Base-by-base conservation (phyloP, 2,113 vertebrate species). In the Syrrhaptes paradoxus region DNA sequence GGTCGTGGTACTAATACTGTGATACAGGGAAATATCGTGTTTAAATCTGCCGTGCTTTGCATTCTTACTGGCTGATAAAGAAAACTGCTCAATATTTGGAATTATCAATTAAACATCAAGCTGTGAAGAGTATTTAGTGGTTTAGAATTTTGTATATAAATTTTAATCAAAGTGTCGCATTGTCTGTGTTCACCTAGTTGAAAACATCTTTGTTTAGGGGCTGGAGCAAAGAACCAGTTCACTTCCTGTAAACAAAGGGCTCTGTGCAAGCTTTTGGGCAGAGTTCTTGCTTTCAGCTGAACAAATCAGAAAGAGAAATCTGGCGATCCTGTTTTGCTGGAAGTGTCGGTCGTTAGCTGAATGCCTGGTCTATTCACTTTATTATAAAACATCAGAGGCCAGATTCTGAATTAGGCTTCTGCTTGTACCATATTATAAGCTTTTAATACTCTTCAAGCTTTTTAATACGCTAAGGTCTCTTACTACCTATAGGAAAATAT, bases 191-290 rank as follows among this genome's bases (percentile, higher is more conserved):
- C 70, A 87, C 32, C 36, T 89, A 65, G 36, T 49, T 85, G 74
- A 61, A 96, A 95, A 81, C 49, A 89, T 77, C 41, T 86, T 90
- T 79, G 49, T 87, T 89, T 22, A 16, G 25, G 46, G 67, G 41
- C 57, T 48, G 51, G 65, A 79, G 65, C 41, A 82, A 72, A 74
- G 77, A 92, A 94, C 55, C 83, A 71, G 76, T 96, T 95, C 87
- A 72, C 34, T 94, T 94, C 61, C 77, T 74, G 82, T 73, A 73
- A 58, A 95, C 91, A 95, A 95, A 89, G 73, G 41, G 54, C 80
- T 92, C 77, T 85, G 74, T 81, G 29, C n/a, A 57, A 36, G 57
- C 61, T 86, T 87, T 95, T 94, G 84, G 91, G 75, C 7, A 32
- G 62, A 36, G 45, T 61, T 92, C 48, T 46, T 65, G 11, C 31